These are phyloP conservation scores for Dryococelus australis DNA, from an alignment of 2,888 invertebrate species.

Conservation along the genomic window DNA sequence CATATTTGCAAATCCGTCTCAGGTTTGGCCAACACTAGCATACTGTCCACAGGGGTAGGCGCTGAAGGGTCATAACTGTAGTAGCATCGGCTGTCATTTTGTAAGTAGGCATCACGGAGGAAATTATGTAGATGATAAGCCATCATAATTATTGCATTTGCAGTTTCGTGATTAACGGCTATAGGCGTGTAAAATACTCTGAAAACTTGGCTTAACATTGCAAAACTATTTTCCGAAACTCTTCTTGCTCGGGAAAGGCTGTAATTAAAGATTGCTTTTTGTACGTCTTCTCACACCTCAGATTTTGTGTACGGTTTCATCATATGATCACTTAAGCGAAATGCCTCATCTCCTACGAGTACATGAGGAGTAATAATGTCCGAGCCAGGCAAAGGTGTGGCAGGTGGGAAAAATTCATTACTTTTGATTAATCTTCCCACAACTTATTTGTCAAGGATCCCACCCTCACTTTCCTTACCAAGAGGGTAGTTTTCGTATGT, in stretches of 20 bases:
- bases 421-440: background rate
- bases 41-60: background rate
- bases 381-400: background rate
- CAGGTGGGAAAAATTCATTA: background rate
- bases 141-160: background rate
- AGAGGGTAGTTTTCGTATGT: too few relatives aligned
- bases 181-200: background rate
- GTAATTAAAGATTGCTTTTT: background rate
- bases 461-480: background rate
- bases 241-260: background rate
- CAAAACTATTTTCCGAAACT: background rate
- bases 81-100: background rate
- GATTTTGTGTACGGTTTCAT: background rate
- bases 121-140: background rate
- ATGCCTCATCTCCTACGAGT: slow-evolving; percentile 5
- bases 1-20: background rate
- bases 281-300: background rate
- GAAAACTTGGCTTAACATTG: background rate
- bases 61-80: background rate
- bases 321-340: background rate
- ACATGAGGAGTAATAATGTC: background rate
- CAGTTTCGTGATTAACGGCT: background rate
- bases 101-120: background rate
- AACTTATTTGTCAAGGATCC: background rate
- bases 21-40: background rate